Base-by-base conservation (phyloP, 2,888 invertebrate species). In the Antitype chi region DNA sequence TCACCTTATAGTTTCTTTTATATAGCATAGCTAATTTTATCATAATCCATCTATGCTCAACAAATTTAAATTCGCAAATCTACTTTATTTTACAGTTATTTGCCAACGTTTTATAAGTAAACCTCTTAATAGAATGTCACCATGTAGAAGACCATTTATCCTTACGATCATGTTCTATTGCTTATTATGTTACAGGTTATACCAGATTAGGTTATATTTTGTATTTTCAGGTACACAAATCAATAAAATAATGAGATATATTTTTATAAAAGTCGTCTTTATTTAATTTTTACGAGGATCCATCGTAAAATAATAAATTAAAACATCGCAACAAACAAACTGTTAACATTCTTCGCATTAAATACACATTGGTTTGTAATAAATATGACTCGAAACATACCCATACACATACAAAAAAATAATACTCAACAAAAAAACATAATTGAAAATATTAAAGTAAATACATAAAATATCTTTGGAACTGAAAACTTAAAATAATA, bases 391-490 rank as follows among this genome's bases (percentile, higher is more conserved):
- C 91, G 89, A 90, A 85, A 90, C 86, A 85, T 91, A 91, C 91
- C 93, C 92, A 92, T 92, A 91, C 90, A 91, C 83, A 81, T 85
- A 90, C 84, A 89, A 89, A 86, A 89, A 90, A 87, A 89, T 90
- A 87, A 90, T 89, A 90, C 81, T 86, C 88, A 89, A 90, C 85
- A 49, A 89, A 91, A 86, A 76, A 89, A 89, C 13, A n/a, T 75
- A 69, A 73, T 57, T 68, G 67, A 82, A 84, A 79, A 66, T 71
- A 79, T 71, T 80, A 74, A 77, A 77, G 74, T 78, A 88, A 74
- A 78, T 78, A 78, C 89, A 84, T 85, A 92, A 90, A 88, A 92
- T 93, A 94, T 96, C 96, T 96, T 96, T 96, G 96, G 96, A 94
- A 94, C 92, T 89, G 91, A 94, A 87, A 89, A 88, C 85, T 87